Base-by-base conservation (phyloP, 1,140 invertebrate genomes). In the Whitmania pigra region DNA sequence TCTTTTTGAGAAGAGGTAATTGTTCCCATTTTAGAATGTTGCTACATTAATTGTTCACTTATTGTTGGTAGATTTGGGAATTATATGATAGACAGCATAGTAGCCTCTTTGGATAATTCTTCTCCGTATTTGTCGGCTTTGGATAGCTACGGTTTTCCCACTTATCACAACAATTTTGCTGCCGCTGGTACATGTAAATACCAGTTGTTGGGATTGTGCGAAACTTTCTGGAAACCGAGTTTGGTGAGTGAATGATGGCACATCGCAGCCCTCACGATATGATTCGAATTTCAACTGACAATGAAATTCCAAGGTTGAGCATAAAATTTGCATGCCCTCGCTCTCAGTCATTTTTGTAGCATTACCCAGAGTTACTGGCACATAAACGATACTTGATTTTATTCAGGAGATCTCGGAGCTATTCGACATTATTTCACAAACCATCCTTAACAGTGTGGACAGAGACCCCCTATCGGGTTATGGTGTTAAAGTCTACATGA, bases 1-100 rank as follows among this genome's bases (percentile, higher is more conserved):
- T 13, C 57, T 63, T 63, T 63, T 63, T 63, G 57, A 63, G 29
- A 63, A 63, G 22, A 63, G 57, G 57, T 63, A 25, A 25, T 63
- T 63, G 57, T 63, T 63, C 22, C 54, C 29, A 31, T 25, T 63
- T 63, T 3, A 63, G 9, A 17, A 63, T 13, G 18, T 63, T 63
- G 20, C 22, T 25, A 63, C 57, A 63, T 25, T 63, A n/a, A 25
- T 17, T 49, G 5, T 49, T 15, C 9, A 11, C 43, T 49, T 49
- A 49, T 63, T 63, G 57, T 63, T 63, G 11, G 18, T 31, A 63
- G 57, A 63, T 63, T 63, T 22, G 57, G 57, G 11, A 63, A 63
- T 63, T 63, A 63, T 63, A 63, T 63, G 22, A 18, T 63, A 5
- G 57, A 63, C 29, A 63, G 22, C 22, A 63, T 63, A 63, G 57